Evolutionary conservation across 1,140 invertebrate genomes (phyloP).

Genomic region (Pseudomyrmex dendroicus): DNA sequence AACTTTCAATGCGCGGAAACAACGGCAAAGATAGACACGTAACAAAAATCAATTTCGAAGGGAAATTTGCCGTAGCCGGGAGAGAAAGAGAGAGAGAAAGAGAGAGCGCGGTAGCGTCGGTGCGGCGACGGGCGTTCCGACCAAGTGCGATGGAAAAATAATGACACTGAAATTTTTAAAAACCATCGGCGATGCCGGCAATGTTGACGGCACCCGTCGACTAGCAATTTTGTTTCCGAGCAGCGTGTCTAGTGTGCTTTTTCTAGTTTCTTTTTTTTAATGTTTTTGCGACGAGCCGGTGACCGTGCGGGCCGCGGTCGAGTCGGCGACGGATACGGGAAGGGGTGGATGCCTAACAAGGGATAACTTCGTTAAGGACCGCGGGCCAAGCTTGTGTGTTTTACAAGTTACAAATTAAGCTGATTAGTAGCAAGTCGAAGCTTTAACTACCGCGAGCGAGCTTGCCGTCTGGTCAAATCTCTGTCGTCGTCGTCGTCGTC

Average conservation of each 20-base stretch:
- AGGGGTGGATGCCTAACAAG: slow-evolving; percentile 85
- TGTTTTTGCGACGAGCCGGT: slow-evolving; percentile 5
- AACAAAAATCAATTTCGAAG: slow-evolving; percentile 48
- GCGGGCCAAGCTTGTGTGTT: slow-evolving; percentile 83
- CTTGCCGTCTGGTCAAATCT: slow-evolving; percentile 56
- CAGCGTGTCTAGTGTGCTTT: slow-evolving; percentile 31
- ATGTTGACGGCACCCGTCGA: slow-evolving; percentile 8
- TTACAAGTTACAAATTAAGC: slow-evolving; percentile 86
- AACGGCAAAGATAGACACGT: slow-evolving; percentile 54
- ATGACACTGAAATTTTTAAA: slow-evolving; percentile 46
- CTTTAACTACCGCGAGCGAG: slow-evolving; percentile 62
- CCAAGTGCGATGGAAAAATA: slow-evolving; percentile 31
- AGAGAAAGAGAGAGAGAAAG: neutral
- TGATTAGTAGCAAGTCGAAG: slow-evolving; percentile 82
- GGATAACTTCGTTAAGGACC: slow-evolving; percentile 84
- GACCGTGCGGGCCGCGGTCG: slow-evolving; percentile 20
- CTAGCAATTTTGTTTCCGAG: slow-evolving; percentile 32
- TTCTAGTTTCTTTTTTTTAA: slow-evolving; percentile 41
- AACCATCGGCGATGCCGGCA: slow-evolving; percentile 11
- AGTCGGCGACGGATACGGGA: slow-evolving; percentile 54
- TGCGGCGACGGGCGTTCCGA: neutral
- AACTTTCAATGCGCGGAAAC: slow-evolving; percentile 49
- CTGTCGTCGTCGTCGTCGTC: neutral
- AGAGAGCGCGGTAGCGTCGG: neutral
- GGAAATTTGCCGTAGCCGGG: slow-evolving; percentile 7